A percentile compares a stretch with the other conserved stretches of the same genome.
Conservation (phyloP, 2,797 vertebrate species). For the Macrochelys suwanniensis region DNA sequence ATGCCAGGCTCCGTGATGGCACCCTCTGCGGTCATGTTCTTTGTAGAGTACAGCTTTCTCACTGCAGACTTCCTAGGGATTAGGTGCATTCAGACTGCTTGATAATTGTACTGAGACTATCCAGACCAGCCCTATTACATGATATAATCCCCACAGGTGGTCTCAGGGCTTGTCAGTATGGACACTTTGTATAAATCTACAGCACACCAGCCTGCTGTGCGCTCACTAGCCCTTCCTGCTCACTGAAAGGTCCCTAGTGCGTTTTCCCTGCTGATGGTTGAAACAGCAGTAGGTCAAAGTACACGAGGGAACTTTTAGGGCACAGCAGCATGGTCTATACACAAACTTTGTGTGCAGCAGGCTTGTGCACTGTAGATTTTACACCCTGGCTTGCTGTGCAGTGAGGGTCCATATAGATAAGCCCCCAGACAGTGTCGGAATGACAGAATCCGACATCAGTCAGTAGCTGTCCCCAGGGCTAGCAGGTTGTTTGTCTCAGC, state of each 20-base stretch:
- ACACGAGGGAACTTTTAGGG: not conserved
- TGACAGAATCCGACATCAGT: not conserved
- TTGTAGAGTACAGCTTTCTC: rapidly evolving
- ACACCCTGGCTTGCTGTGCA: too few species aligned
- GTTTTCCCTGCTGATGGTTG: not conserved
- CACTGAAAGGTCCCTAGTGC: too few species aligned
- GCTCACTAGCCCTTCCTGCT: too few species aligned
- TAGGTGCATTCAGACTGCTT: not conserved
- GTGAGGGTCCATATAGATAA: too few species aligned
- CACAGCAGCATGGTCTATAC: not conserved
- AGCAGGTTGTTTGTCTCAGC: not conserved
- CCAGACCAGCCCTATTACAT: rapidly evolving
- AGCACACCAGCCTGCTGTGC: not conserved
- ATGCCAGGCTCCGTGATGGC: not conserved
- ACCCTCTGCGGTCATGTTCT: not conserved
- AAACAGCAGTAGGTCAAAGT: not conserved
- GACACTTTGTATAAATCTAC: not conserved
- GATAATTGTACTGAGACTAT: rapidly evolving
- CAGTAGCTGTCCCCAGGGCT: not conserved
- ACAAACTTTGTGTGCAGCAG: not conserved
- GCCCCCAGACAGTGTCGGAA: rapidly evolving
- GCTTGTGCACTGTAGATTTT: not conserved
- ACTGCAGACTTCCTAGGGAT: rapidly evolving
- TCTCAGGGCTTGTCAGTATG: not conserved
- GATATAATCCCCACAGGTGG: rapidly evolving